Evolutionary conservation across 2,888 invertebrate genomes (phyloP), one percentile per base, ranked within the genome.

Genomic region (Lobophora halterata): DNA sequence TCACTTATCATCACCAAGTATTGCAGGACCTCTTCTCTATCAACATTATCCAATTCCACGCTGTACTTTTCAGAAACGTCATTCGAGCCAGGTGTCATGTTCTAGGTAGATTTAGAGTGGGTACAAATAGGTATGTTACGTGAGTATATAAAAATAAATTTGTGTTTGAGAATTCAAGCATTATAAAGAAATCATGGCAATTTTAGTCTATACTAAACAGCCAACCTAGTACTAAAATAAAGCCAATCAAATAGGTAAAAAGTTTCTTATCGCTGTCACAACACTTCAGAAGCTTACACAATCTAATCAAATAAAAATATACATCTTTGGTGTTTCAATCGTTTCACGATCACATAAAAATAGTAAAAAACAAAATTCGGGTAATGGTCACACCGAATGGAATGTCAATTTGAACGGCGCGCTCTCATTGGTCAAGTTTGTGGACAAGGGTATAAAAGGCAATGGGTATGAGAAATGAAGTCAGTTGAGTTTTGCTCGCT

Each of bases 251-350:
- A 43, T n/a, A 52, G 5, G n/a, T 17, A 18, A 14, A 17, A 20
- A 9, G 30, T 38, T 33, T 25, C 25, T 25, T 27, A 57, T 52
- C 47, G 55, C 56, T 52, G 50, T 65, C 65, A 68, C 68, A 68
- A 67, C 62, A 63, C 65, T 64, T 61, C 54, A 62, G 58, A 66
- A 65, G 62, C 66, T 63, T 63, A 66, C 45, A 51, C 38, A 35
- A 47, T 45, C 44, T 47, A 41, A 36, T 31, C 33, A 34, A 47
- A 40, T 24, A 51, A 58, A 58, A 42, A 49, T 39, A 51, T 46
- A 44, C 41, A 46, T 47, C 55, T 58, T 64, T 70, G 70, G 70
- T 68, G 68, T 69, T 56, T 43, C 43, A 50, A 71, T 72, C 72
- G 72, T 73, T 64, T 53, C 11, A 72, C 72, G 72, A 73, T 67